A percentile compares a stretch with the other conserved stretches of the same genome.
phyloP scores from a whole-genome alignment of 2,113 vertebrate genomes.

The Clupea harengus region DNA sequence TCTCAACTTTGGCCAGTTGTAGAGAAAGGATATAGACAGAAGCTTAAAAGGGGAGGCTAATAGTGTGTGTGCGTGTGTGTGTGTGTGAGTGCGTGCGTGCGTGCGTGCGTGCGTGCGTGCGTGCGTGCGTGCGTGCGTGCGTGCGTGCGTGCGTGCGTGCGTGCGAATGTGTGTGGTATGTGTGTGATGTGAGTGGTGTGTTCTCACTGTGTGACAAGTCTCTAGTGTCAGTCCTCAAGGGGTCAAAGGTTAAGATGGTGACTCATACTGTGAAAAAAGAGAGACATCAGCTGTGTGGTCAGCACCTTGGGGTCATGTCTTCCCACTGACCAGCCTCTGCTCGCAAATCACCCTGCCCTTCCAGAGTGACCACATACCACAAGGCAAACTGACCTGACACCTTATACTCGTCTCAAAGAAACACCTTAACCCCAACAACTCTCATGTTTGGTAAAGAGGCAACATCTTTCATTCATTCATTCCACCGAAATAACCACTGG shows the following conservation, averaged over 20 bases:
- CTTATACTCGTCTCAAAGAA: neutral
- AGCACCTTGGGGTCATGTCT: neutral
- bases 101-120: neutral
- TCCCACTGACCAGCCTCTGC: neutral
- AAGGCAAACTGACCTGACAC: neutral
- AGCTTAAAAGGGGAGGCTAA: too few relatives aligned
- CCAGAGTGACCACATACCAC: neutral
- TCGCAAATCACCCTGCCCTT: neutral
- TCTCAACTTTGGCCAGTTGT: too few relatives aligned
- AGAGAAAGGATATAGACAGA: too few relatives aligned
- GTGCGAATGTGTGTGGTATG: neutral
- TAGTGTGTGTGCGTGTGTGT: neutral
- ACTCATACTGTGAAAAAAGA: neutral
- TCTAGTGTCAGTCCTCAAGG: neutral
- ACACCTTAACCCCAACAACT: neutral
- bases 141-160: neutral
- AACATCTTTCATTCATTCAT: too few relatives aligned
- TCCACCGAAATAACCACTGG: too few relatives aligned
- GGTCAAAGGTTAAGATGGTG: slow-evolving; percentile 1
- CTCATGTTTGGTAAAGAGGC: neutral
- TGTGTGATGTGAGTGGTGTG: neutral
- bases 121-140: neutral
- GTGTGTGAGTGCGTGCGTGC: neutral
- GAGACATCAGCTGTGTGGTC: neutral
- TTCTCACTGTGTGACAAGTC: neutral